phyloP scores from a whole-genome alignment of 2,888 invertebrate species.

The Drosophila algonquin region DNA sequence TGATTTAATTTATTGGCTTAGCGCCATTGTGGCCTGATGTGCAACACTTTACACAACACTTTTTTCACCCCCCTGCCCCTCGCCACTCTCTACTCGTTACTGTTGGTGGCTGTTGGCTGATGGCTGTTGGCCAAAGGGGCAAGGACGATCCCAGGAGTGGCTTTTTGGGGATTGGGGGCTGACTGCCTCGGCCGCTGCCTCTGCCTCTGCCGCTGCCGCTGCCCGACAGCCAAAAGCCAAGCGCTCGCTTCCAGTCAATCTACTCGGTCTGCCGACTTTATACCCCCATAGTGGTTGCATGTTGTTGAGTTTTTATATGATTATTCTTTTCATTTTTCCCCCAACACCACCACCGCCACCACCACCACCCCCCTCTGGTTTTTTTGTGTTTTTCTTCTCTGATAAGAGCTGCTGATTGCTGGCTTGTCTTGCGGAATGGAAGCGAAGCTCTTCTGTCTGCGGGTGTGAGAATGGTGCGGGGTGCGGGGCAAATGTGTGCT shows the following conservation, averaged over 20 bases:
- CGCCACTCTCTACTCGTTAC: too few relatives aligned
- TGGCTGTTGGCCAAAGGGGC: slow-evolving; percentile 1
- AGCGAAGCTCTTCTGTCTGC: not conserved
- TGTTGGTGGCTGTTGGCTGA: not conserved
- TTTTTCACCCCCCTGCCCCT: slow-evolving; percentile 5
- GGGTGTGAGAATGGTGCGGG: not conserved
- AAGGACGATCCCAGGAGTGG: slow-evolving; percentile 49
- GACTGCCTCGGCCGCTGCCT: not conserved
- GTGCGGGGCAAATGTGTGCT: too few relatives aligned
- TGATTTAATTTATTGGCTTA: slow-evolving; percentile 81
- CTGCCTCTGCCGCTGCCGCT: too few relatives aligned
- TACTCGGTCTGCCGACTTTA: slow-evolving; percentile 48
- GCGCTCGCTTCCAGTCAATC: slow-evolving; percentile 64
- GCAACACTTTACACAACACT: slow-evolving; percentile 70
- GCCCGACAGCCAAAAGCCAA: too few relatives aligned
- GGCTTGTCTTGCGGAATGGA: slow-evolving; percentile 50
- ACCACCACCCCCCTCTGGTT: not conserved
- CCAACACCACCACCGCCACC: too few relatives aligned
- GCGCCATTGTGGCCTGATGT: slow-evolving; percentile 81
- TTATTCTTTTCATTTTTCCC: slow-evolving; percentile 33
- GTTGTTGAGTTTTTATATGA: slow-evolving; percentile 56
- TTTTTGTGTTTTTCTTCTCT: slow-evolving; percentile 17
- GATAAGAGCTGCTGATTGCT: slow-evolving; percentile 66
- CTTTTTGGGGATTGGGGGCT: slow-evolving; percentile 49
- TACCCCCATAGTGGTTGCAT: slow-evolving; percentile 60